A percentile compares a stretch with the other conserved stretches of the same genome.
phyloP scores from a whole-genome alignment of 1,140 invertebrate genomes.

The Araneus ventricosus region DNA sequence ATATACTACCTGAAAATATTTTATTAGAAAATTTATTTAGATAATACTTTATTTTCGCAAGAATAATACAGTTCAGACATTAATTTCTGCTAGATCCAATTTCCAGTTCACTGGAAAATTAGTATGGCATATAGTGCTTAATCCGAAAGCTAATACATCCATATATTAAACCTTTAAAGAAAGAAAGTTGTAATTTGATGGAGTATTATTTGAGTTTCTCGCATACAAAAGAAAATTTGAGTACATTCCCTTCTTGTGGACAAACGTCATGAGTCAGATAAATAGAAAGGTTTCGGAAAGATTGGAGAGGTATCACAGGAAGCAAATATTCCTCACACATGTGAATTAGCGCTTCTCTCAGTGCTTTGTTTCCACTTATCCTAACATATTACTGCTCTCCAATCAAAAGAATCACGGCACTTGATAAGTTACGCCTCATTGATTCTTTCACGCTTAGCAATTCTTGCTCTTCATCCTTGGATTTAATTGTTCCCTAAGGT shows the following conservation, averaged over 20 bases:
- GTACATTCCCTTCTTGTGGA: background rate
- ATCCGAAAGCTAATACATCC: too few species aligned
- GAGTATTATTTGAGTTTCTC: too few species aligned
- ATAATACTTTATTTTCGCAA: too few species aligned
- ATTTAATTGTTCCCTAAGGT: background rate
- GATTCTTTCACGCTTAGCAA: background rate
- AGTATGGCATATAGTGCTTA: too few species aligned
- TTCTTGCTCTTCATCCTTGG: background rate
- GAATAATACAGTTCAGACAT: too few species aligned
- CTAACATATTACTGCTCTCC: conserved; percentile 12
- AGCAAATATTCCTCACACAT: conserved; percentile 23
- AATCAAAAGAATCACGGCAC: conserved; percentile 46
- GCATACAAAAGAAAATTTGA: background rate
- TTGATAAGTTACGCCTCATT: conserved; percentile 35
- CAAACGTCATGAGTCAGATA: conserved; percentile 12
- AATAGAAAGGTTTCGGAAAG: background rate
- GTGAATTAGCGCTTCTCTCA: conserved; percentile 49
- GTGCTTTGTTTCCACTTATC: conserved; percentile 29
- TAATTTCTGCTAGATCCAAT: too few species aligned
- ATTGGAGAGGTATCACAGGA: background rate
- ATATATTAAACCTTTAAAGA: too few species aligned
- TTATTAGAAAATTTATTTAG: too few species aligned
- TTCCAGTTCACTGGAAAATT: too few species aligned
- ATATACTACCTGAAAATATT: too few species aligned
- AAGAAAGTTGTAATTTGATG: too few species aligned